Conservation (phyloP, 2,888 invertebrate genomes). For the Craniophora ligustri region DNA sequence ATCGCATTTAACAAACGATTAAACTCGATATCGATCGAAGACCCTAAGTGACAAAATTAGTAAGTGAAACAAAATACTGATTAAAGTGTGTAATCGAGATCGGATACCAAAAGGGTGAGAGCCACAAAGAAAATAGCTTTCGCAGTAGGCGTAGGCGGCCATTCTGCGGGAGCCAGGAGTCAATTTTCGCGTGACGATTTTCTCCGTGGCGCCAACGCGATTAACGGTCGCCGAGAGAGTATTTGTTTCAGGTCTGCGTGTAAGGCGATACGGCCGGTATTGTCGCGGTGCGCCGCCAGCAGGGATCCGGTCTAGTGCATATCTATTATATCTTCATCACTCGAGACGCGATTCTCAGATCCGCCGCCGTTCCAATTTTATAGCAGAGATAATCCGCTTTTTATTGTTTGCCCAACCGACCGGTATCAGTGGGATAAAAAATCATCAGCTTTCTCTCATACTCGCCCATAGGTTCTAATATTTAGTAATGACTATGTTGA, state of each 20-base stretch:
- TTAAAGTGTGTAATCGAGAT: slow-evolving; percentile 36
- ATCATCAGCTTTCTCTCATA: slow-evolving; percentile 60
- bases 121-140: slow-evolving; percentile 36
- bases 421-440: slow-evolving; percentile 54
- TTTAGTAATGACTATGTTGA: slow-evolving; percentile 35
- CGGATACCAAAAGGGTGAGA: slow-evolving; percentile 30
- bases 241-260: slow-evolving; percentile 82
- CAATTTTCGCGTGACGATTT: slow-evolving; percentile 80
- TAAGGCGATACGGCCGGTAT: slow-evolving; percentile 83
- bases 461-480: slow-evolving; percentile 53
- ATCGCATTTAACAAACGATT: slow-evolving; percentile 4
- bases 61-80: slow-evolving; percentile 36
- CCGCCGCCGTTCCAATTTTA: slow-evolving; percentile 79
- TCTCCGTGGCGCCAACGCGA: slow-evolving; percentile 81
- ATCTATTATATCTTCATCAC: slow-evolving; percentile 82
- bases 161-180: slow-evolving; percentile 66
- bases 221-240: slow-evolving; percentile 80
- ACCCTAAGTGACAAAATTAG: slow-evolving; percentile 27
- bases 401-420: slow-evolving; percentile 69
- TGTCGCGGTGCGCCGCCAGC: slow-evolving; percentile 78
- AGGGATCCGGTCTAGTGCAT: slow-evolving; percentile 83
- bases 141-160: slow-evolving; percentile 33
- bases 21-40: slow-evolving; percentile 16
- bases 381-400: slow-evolving; percentile 78
- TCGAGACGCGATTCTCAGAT: slow-evolving; percentile 77